These are phyloP conservation scores for Mesorhabditis sp. DNA, from an alignment of 2,888 invertebrate genomes.

Conservation along the genomic window DNA sequence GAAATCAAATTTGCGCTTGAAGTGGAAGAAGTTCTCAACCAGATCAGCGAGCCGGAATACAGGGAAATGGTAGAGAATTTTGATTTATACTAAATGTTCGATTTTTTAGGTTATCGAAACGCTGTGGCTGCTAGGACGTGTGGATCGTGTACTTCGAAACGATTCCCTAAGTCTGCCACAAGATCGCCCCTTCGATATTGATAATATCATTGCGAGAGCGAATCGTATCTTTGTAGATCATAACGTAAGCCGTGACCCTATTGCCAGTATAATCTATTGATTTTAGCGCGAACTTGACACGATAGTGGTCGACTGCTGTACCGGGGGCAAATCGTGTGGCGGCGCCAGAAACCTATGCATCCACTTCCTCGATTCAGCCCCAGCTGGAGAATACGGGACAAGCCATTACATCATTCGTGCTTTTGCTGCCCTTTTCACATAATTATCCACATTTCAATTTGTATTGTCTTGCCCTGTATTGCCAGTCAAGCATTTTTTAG, in stretches of 20 bases:
- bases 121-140: slow-evolving; percentile 84
- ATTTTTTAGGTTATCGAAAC: slow-evolving; percentile 74
- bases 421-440: slow-evolving; percentile 40
- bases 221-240: slow-evolving; percentile 82
- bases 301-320: slow-evolving; percentile 88
- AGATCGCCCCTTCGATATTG: slow-evolving; percentile 66
- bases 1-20: slow-evolving; percentile 96
- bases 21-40: slow-evolving; percentile 91
- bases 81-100: background rate
- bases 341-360: slow-evolving; percentile 93
- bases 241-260: slow-evolving; percentile 73
- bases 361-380: slow-evolving; percentile 95
- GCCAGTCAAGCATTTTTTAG: background rate
- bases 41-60: slow-evolving; percentile 96
- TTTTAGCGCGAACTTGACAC: slow-evolving; percentile 79
- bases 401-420: slow-evolving; percentile 80
- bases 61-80: slow-evolving; percentile 61
- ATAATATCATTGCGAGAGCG: slow-evolving; percentile 78
- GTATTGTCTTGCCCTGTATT: background rate
- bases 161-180: background rate
- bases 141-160: slow-evolving; percentile 63
- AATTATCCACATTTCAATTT: slow-evolving; percentile 6
- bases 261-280: slow-evolving; percentile 5
- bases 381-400: slow-evolving; percentile 92
- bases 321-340: slow-evolving; percentile 69